phyloP scores from a whole-genome alignment of 1,140 invertebrate species.

The Phthorimaea operculella region DNA sequence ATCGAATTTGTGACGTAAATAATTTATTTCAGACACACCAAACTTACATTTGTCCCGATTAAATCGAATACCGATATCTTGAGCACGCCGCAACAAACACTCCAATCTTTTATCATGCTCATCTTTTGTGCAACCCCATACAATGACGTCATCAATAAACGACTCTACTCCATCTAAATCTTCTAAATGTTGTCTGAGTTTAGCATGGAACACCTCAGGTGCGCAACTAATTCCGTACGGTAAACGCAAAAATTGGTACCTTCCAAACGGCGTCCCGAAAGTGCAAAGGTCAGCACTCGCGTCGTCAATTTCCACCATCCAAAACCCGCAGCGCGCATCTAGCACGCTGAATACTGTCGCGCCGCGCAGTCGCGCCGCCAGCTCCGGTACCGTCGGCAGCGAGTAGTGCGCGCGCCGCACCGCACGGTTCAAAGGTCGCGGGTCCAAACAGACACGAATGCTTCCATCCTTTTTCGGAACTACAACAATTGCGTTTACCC shows the following conservation, averaged over 20 bases:
- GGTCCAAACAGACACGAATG: slow-evolving; percentile 5
- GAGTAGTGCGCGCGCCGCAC: slow-evolving; percentile 7
- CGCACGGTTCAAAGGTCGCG: slow-evolving; percentile 7
- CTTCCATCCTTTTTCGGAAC: slow-evolving; percentile 4
- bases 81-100: slow-evolving; percentile 7
- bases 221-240: slow-evolving; percentile 4
- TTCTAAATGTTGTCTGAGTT: slow-evolving; percentile 2
- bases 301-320: slow-evolving; percentile 5
- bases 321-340: slow-evolving; percentile 3
- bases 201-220: slow-evolving; percentile 3
- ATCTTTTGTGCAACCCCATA: slow-evolving; percentile 3
- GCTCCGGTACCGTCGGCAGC: background rate
- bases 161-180: slow-evolving; percentile 1
- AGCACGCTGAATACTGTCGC: background rate
- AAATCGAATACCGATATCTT: slow-evolving; percentile 17
- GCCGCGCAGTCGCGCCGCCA: background rate
- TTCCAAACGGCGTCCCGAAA: slow-evolving; percentile 1
- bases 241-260: slow-evolving; percentile 6
- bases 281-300: background rate
- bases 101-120: slow-evolving; percentile 1
- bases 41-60: slow-evolving; percentile 15
- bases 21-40: slow-evolving; percentile 6
- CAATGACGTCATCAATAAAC: slow-evolving; percentile 6
- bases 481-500: slow-evolving; percentile 3
- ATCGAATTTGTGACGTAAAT: slow-evolving; percentile 15